Evolutionary conservation across 2,888 invertebrate species (phyloP).

Genomic region (Proisotoma minuta): DNA sequence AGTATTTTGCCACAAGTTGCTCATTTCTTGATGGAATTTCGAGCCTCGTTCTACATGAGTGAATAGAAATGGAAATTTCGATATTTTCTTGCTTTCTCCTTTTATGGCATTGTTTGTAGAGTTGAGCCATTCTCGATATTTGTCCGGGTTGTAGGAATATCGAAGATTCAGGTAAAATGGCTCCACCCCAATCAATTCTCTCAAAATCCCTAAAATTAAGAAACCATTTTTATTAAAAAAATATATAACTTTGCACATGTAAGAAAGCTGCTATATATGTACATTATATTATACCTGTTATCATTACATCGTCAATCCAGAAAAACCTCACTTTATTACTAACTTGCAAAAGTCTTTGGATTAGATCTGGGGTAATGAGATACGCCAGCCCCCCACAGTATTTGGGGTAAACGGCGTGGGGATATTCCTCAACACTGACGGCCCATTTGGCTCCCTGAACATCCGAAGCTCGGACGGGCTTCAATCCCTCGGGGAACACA

Average conservation of each 20-base stretch:
- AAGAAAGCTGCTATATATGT: not conserved
- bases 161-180: slow-evolving; percentile 47
- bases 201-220: no score
- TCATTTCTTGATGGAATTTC: slow-evolving; percentile 44
- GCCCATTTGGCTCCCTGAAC: slow-evolving; percentile 47
- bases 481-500: slow-evolving; percentile 46
- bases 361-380: slow-evolving; percentile 47
- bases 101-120: not conserved
- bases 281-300: slow-evolving; percentile 16
- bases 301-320: slow-evolving; percentile 55
- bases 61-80: slow-evolving; percentile 45
- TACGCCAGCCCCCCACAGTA: slow-evolving; percentile 50
- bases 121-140: slow-evolving; percentile 42
- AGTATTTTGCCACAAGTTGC: slow-evolving; percentile 45
- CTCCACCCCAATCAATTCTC: slow-evolving; percentile 43
- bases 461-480: slow-evolving; percentile 33
- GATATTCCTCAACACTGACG: slow-evolving; percentile 47
- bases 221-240: slow-evolving; percentile 54
- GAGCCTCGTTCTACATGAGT: slow-evolving; percentile 43
- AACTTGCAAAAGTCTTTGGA: slow-evolving; percentile 49
- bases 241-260: not conserved
- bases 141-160: slow-evolving; percentile 44
- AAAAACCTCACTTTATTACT: slow-evolving; percentile 51
- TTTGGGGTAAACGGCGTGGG: slow-evolving; percentile 47
- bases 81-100: slow-evolving; percentile 12